These are phyloP conservation scores for Tipula confusa DNA, from an alignment of 2,888 invertebrate species.

Conservation along the genomic window DNA sequence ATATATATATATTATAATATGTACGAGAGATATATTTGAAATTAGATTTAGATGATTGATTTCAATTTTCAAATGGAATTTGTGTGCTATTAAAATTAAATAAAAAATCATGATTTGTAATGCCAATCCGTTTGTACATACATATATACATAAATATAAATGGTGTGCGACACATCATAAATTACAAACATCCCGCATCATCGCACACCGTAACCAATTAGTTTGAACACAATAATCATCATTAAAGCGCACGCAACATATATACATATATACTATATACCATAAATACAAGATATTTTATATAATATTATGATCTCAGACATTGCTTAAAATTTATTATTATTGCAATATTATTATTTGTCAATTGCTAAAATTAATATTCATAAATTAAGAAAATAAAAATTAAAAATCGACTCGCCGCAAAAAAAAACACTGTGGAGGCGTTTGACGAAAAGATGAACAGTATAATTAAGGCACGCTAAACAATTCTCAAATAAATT, in stretches of 20 bases:
- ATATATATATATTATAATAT: neutral
- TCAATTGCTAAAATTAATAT: conserved; percentile 17
- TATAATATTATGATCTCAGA: neutral
- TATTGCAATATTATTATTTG: neutral
- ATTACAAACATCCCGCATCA: conserved; percentile 20
- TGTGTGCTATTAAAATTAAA: neutral
- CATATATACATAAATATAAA: neutral
- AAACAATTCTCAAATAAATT: neutral
- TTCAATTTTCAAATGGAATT: conserved; percentile 3
- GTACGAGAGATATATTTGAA: neutral
- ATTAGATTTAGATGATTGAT: conserved; percentile 25
- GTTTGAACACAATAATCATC: neutral
- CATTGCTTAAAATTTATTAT: neutral
- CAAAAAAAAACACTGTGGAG: neutral
- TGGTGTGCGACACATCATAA: neutral
- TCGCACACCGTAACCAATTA: neutral
- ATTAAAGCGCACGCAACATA: neutral
- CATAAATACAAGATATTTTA: no score
- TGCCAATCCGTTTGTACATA: neutral
- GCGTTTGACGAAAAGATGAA: conserved; percentile 12
- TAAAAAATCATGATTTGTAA: neutral
- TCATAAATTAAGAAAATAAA: no score
- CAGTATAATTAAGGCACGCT: neutral
- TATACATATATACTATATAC: no score
- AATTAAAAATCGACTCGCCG: neutral